Base-by-base conservation (phyloP, 2,797 vertebrate genomes). In the Hipposideros larvatus region DNA sequence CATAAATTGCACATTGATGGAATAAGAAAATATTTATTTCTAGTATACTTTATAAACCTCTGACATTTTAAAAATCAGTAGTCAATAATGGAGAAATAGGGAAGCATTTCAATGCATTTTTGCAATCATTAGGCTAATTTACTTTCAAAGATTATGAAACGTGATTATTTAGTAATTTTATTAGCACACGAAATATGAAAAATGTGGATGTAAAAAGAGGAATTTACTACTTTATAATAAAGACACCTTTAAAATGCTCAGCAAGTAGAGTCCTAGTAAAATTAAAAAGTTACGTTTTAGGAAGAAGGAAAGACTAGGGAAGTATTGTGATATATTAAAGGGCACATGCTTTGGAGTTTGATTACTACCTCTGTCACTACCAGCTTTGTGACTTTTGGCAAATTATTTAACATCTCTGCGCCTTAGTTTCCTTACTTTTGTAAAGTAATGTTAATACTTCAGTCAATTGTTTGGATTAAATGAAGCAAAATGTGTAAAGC, bases 381-480 rank as follows among this genome's bases (percentile, higher is more conserved):
- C 37, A 66, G 55, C 82, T 89, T 93, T 94, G 46, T 93, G 74
- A 92, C 77, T 91, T 87, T 71, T 19, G 21, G 34, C 46, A 55
- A 90, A 74, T 96, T 91, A 57, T 78, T 91, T 95, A 93, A 37
- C 90, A 68, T 88, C 11, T 68, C 37, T 92, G 87, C 95, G 43
- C 66, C 82, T 96, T 94, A 59, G 26, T 77, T 90, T 91, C 43
- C 74, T 83, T 82, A 78, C 31, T 94, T 94, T 94, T 95, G 3
- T 95, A 55, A 95, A 96, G 43, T 90, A 77, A 43, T 90, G 71
- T 84, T 91, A 63, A 59, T 75, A 57, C 57, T 14, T 92, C 70
- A 83, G 80, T 73, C 43, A 66, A 19, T 66, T 65, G n/a, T 96
- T 86, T 91, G 75, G 71, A 79, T 92, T 78, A 88, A 84, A 84